Conservation (phyloP, 2,888 invertebrate genomes). For the Colletes collaris region DNA sequence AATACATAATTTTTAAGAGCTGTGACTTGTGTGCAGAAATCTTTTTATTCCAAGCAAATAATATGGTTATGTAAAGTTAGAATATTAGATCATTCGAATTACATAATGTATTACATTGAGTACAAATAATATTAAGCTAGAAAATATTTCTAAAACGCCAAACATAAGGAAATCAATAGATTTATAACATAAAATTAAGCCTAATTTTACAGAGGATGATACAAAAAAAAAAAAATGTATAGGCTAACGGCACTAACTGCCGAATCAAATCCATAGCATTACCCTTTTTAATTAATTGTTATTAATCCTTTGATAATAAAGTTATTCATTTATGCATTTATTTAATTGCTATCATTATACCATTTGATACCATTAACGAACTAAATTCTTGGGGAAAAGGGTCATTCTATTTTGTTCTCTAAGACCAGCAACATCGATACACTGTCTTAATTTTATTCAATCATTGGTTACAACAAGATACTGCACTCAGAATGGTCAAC, state of each 20-base stretch:
- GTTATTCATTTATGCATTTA: conserved; percentile 57
- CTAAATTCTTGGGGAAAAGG: neutral
- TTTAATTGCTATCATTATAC: conserved; percentile 14
- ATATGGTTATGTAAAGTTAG: conserved; percentile 43
- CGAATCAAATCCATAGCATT: conserved; percentile 54
- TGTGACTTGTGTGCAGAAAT: conserved; percentile 61
- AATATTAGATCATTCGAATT: conserved; percentile 63
- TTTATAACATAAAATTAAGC: conserved; percentile 49
- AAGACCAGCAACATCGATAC: conserved; percentile 57
- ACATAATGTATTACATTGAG: conserved; percentile 69
- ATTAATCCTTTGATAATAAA: conserved; percentile 66
- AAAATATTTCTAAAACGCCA: conserved; percentile 57
- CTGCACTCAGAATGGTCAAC: conserved; percentile 80
- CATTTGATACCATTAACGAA: neutral
- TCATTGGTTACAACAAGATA: conserved; percentile 80
- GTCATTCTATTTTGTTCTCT: neutral
- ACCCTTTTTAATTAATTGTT: conserved; percentile 58
- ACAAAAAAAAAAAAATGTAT: conserved; percentile 35
- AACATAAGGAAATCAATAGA: conserved; percentile 48
- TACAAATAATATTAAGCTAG: conserved; percentile 71
- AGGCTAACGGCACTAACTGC: conserved; percentile 48
- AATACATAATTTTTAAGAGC: conserved; percentile 58
- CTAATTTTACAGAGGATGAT: conserved; percentile 53
- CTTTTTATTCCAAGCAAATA: conserved; percentile 63
- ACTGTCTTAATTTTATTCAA: conserved; percentile 81